Evolutionary conservation across 2,888 invertebrate species (phyloP), one percentile per base, ranked within the genome.

Genomic region (Steinernema scapterisci): DNA sequence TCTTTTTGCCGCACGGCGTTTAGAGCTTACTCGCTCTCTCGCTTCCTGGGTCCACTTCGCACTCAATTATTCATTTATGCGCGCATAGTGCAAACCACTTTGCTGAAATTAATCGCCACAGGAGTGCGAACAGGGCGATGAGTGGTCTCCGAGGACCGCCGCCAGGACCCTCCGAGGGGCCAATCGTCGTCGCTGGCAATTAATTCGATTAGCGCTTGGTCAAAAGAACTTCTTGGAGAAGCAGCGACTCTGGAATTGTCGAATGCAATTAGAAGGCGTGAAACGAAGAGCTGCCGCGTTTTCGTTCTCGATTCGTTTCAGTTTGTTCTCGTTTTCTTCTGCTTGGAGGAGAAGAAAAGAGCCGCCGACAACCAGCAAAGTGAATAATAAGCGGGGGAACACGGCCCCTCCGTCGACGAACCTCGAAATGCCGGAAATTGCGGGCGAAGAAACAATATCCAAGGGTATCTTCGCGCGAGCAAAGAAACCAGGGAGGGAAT

Each of bases 61-160:
- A 63, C 63, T 63, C 63, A 63, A 63, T 63, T 63, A 63, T 63
- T 63, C 63, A 63, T 63, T 63, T 63, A 21, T 31, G 63, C 63
- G 63, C 63, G 31, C 13, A 27, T 25, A 63, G 63, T 63, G 63
- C 63, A 63, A 31, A 63, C 63, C 63, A 31, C 63, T 63, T 63
- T 63, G 63, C 63, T 27, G 63, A 63, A 63, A 63, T 63, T 63
- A 63, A 63, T 63, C 63, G 63, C 16, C 63, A n/a, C n/a, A n/a
- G 52, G 25, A 25, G 63, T 16, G 54, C 25, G 54, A 19, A 19
- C 21, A 27, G 31, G 54, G 31, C 38, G 63, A 31, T 21, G 21
- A 54, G 13, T 54, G 54, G 54, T 25, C 54, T 19, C 54, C 54
- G 25, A 19, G 54, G 21, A 11, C 13, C 21, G n/a, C 38, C 38